A percentile compares a stretch with the other conserved stretches of the same genome.
These are phyloP conservation scores for Gymnogyps californianus DNA, from an alignment of 2,113 vertebrate genomes.

Conservation along the genomic window DNA sequence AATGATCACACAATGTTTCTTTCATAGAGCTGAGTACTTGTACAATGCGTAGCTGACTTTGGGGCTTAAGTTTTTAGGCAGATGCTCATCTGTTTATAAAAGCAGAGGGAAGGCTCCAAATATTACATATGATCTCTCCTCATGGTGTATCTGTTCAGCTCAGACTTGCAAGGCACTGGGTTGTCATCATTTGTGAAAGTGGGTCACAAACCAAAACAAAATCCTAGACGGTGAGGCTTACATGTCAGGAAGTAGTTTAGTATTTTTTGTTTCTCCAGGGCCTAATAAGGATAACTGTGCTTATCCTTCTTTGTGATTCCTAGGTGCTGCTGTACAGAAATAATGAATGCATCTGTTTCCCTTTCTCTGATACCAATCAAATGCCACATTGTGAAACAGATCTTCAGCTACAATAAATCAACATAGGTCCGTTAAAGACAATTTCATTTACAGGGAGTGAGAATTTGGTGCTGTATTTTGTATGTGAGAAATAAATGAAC, in stretches of 20 bases:
- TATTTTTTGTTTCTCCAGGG: not conserved
- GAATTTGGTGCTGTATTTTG: not conserved
- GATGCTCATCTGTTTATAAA: not conserved
- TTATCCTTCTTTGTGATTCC: not conserved
- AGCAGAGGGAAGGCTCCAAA: not conserved
- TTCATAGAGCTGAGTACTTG: not conserved
- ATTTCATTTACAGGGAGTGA: not conserved
- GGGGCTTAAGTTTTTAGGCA: not conserved
- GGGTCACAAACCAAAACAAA: not conserved
- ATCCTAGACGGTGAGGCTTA: not conserved
- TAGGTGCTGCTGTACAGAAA: not conserved
- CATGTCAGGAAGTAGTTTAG: not conserved
- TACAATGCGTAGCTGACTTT: not conserved
- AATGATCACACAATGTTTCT: not conserved
- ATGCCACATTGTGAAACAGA: not conserved
- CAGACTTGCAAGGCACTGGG: not conserved
- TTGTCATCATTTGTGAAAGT: not conserved
- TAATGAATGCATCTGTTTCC: not conserved
- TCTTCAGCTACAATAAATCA: not conserved
- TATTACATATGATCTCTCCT: not conserved
- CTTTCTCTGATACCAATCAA: not conserved
- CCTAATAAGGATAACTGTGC: not conserved
- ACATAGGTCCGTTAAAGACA: not conserved
- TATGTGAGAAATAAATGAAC: not conserved
- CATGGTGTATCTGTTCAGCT: not conserved